Evolutionary conservation across 2,888 invertebrate genomes (phyloP).

Genomic region (Chromoteleia sp.): DNA sequence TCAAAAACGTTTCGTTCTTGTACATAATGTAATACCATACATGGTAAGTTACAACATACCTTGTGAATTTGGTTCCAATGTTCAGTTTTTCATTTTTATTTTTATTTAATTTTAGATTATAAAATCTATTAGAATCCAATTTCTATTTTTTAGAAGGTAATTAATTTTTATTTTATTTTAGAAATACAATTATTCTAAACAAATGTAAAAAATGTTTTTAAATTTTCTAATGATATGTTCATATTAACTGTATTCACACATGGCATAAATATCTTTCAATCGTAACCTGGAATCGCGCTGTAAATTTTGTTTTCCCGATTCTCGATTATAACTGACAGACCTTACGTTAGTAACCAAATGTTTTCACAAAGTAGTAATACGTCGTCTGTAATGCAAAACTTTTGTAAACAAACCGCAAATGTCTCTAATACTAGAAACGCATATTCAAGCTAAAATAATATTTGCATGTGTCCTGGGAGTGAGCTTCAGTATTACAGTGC

Average conservation of each 20-base stretch:
- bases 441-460: conserved; percentile 31
- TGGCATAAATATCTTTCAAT: too few relatives aligned
- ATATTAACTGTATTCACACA: too few relatives aligned
- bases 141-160: too few relatives aligned
- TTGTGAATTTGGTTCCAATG: neutral
- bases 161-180: too few relatives aligned
- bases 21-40: neutral
- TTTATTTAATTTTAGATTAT: too few relatives aligned
- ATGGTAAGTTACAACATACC: conserved; percentile 1
- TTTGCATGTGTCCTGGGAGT: conserved; percentile 38
- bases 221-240: too few relatives aligned
- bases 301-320: neutral
- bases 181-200: too few relatives aligned
- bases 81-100: too few relatives aligned
- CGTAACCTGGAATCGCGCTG: too few relatives aligned
- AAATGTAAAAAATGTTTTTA: too few relatives aligned
- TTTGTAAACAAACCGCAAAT: conserved; percentile 14
- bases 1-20: neutral
- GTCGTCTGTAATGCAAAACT: conserved; percentile 19
- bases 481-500: conserved; percentile 13
- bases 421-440: conserved; percentile 21
- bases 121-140: too few relatives aligned
- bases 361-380: conserved; percentile 7
- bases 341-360: conserved; percentile 8
- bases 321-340: neutral